Base-by-base conservation (phyloP, 2,888 invertebrate species). In the Prionchulus punctatus region DNA sequence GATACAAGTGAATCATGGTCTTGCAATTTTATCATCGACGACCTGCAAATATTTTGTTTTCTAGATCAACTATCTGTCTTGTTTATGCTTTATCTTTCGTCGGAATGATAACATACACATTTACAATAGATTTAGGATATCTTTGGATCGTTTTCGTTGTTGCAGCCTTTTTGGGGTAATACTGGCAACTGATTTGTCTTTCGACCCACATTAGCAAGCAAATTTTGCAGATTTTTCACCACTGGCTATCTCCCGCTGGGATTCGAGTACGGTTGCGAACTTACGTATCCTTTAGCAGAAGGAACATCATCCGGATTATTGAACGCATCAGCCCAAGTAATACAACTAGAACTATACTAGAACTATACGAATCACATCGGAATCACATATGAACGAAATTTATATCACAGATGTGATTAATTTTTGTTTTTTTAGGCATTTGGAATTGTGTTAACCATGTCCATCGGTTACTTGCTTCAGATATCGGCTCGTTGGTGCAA, bases 171-270 rank as follows among this genome's bases (percentile, higher is more conserved):
- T 78, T 98, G 59, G 94, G 94, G 91, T 91, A 62, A 60, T n/a
- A n/a, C n/a, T n/a, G n/a, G n/a, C n/a, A n/a, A n/a, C n/a, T n/a
- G n/a, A n/a, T n/a, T n/a, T n/a, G n/a, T n/a, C n/a, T n/a, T n/a
- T n/a, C n/a, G n/a, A n/a, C n/a, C n/a, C n/a, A n/a, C n/a, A n/a
- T n/a, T n/a, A n/a, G n/a, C n/a, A n/a, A n/a, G n/a, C n/a, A 36
- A 12, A 7, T 12, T 36, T 75, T 77, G 2, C 74, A 92, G 94
- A 61, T 96, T 96, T 77, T 96, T 94, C 76, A 96, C 98, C 96
- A 94, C 94, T n/a, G 96, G 96, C 23, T 90, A 94, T 68, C 75
- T 98, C 55, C 92, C 96, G 0, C 87, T 98, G 21, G 96, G 96
- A 1, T 98, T 96, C 75, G 96, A 96, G 73, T 85, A 94, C 67